Evolutionary conservation across 2,888 invertebrate species (phyloP).

Genomic region (Tetragonula carbonaria): DNA sequence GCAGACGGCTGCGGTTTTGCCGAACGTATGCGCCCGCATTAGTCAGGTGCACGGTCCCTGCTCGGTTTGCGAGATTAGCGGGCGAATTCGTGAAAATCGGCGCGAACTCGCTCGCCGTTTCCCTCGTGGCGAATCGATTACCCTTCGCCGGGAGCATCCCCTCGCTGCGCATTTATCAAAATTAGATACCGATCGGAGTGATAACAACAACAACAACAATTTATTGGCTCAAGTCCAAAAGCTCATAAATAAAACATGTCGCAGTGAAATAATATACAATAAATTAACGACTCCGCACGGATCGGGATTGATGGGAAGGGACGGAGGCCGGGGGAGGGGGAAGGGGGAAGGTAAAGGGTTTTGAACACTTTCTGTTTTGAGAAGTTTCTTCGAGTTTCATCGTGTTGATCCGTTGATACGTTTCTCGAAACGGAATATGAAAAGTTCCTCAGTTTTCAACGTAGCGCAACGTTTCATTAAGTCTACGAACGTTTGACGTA

Average conservation of each 20-base stretch:
- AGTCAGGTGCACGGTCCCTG: not conserved
- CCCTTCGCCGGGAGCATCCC: not conserved
- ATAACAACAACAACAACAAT: slow-evolving; percentile 71
- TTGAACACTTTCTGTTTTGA: not conserved
- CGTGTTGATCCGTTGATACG: no score
- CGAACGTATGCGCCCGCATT: slow-evolving; percentile 10
- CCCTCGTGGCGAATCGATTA: slow-evolving; percentile 30
- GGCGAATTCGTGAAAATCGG: not conserved
- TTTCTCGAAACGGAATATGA: not conserved
- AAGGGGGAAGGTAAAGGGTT: not conserved
- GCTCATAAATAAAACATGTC: slow-evolving; percentile 57
- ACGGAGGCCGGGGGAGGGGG: no score
- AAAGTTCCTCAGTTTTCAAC: not conserved
- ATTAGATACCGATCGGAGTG: slow-evolving; percentile 53
- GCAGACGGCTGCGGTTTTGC: slow-evolving; percentile 8
- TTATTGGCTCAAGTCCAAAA: slow-evolving; percentile 55
- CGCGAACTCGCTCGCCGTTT: not conserved
- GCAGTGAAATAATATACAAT: slow-evolving; percentile 47
- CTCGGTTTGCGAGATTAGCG: slow-evolving; percentile 25
- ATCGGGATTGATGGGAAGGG: not conserved
- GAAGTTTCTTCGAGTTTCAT: no score
- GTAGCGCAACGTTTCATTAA: not conserved
- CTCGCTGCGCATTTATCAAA: slow-evolving; percentile 27
- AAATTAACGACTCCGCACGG: slow-evolving; percentile 28
- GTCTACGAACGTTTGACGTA: not conserved